A percentile compares a stretch with the other conserved stretches of the same genome.
phyloP scores from a whole-genome alignment of 2,797 vertebrate species.

The Hyperoplus immaculatus region DNA sequence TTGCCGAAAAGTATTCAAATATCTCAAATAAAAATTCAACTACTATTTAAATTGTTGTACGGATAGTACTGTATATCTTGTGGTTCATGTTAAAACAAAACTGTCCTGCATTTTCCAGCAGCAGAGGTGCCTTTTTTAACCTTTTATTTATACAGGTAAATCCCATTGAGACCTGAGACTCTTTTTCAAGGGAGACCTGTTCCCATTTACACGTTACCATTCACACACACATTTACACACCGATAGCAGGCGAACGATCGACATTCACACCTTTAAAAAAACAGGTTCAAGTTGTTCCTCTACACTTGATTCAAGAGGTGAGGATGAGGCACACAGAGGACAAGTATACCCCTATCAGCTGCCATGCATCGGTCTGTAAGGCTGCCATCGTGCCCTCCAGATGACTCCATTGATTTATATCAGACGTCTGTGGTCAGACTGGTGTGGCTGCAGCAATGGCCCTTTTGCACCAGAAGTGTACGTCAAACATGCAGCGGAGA shows the following conservation, averaged over 20 bases:
- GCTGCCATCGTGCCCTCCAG: constrained; percentile 33
- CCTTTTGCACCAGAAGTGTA: constrained; percentile 33
- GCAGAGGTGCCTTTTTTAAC: constrained; percentile 56
- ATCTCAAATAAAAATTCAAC: constrained; percentile 3
- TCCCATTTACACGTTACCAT: too few species aligned
- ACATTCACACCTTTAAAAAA: not conserved
- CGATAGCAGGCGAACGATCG: too few species aligned
- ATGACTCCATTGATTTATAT: constrained; percentile 55
- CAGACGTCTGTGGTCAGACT: constrained; percentile 39
- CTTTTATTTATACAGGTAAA: too few species aligned
- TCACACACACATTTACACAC: too few species aligned
- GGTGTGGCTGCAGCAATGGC: constrained; percentile 33
- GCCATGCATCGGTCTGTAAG: constrained; percentile 37
- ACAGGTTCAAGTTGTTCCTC: constrained; percentile 10
- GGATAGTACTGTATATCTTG: not conserved
- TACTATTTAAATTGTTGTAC: not conserved
- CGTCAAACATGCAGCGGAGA: constrained; percentile 40
- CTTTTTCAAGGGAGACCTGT: too few species aligned
- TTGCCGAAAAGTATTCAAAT: constrained; percentile 9
- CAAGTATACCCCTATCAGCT: constrained; percentile 55
- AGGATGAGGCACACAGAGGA: constrained; percentile 27
- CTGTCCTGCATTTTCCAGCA: constrained; percentile 51
- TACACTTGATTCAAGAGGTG: constrained; percentile 36
- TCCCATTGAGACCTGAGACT: too few species aligned
- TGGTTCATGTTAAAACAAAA: constrained; percentile 32